Evolutionary conservation across 2,113 vertebrate species (phyloP), one percentile per base, ranked within the genome.

Genomic region (Etia nguti): DNA sequence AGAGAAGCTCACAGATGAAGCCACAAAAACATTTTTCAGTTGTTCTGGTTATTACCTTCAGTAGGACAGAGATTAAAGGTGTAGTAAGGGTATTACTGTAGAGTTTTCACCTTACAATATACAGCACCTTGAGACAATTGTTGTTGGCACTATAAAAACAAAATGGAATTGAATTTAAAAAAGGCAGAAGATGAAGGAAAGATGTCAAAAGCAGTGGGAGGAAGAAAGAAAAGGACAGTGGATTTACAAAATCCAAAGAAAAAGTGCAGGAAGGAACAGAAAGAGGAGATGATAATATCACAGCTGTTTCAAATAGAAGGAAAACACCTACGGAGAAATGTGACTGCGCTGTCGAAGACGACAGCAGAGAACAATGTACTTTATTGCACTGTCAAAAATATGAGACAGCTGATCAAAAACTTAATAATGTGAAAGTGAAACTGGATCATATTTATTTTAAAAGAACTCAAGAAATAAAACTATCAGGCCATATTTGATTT

Each of bases 81-180:
- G 31, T 1, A 8, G 31, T 62, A 20, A 62, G 16, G 0, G 31
- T 36, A 29, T 16, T 0, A 0, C 2, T 1, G 59, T 1, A 62
- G 29, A 60, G 59, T 34, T 29, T 1, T 62, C 16, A 1, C 16
- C 6, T 6, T 10, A 11, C 6, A 1, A 62, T n/a, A n/a, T n/a
- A n/a, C n/a, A n/a, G n/a, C 59, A 34, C 59, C 3, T 36, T 0
- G 59, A 62, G 10, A 62, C 59, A 62, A 34, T 9, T 11, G 59
- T 4, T 62, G 59, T 62, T 62, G 59, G 59, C 0, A 9, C 29
- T 4, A 0, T 4, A 0, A 11, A 16, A 62, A 34, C 59, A 62
- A 62, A 10, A 62, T 6, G 34, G 29, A 62, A 62, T 34, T 31
- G 52, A 55, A 22, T 55, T 55, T 4, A 3, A 34, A 34, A 38